phyloP scores from a whole-genome alignment of 2,113 vertebrate species.

The Dendropsophus ebraccatus region DNA sequence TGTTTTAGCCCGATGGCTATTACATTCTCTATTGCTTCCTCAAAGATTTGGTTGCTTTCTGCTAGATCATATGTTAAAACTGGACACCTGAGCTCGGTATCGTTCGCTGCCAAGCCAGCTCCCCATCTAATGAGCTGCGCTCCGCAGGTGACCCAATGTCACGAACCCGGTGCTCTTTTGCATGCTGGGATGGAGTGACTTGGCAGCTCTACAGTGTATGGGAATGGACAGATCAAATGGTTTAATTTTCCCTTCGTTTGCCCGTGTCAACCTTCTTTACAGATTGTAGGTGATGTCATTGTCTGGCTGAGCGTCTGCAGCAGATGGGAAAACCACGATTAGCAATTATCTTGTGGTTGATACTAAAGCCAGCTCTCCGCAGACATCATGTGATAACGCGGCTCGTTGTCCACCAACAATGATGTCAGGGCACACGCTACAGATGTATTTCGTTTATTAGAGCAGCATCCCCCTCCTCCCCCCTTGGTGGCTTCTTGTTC shows the following conservation, averaged over 20 bases:
- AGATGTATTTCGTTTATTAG: not conserved
- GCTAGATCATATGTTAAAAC: not conserved
- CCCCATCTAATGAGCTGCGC: not conserved
- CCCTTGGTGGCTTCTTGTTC: not conserved
- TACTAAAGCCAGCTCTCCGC: constrained; percentile 7
- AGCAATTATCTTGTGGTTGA: constrained; percentile 9
- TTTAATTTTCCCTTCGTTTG: constrained; percentile 28
- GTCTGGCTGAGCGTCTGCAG: constrained; percentile 30
- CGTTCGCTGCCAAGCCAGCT: not conserved
- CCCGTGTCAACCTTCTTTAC: constrained; percentile 26
- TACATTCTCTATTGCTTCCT: not conserved
- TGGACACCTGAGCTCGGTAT: not conserved
- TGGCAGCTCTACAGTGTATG: not conserved
- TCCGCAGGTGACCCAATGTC: not conserved
- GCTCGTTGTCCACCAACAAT: not conserved
- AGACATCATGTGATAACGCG: constrained; percentile 7
- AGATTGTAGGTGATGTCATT: constrained; percentile 38
- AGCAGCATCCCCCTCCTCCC: no score
- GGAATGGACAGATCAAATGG: constrained; percentile 4
- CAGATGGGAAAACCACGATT: constrained; percentile 40
- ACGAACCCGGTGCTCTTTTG: not conserved
- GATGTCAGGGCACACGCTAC: not conserved
- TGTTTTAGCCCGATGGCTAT: not conserved
- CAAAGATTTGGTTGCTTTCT: not conserved
- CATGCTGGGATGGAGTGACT: not conserved